These are phyloP conservation scores for Neodiprion virginianus DNA, from an alignment of 1,140 invertebrate species.

Conservation along the genomic window DNA sequence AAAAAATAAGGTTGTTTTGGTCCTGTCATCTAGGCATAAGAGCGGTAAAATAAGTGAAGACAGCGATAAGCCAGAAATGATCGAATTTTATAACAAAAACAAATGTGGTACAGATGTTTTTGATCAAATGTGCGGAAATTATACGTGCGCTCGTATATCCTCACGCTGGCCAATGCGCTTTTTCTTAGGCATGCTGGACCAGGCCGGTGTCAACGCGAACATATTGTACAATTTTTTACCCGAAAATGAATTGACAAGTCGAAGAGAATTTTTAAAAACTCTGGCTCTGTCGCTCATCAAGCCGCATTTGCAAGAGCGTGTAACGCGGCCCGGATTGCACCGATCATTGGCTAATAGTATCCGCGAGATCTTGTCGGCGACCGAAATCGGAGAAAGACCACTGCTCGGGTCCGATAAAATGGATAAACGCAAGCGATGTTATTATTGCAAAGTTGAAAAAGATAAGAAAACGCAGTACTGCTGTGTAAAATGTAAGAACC, in stretches of 20 bases:
- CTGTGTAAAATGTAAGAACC: too few relatives aligned
- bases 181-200: constrained; percentile 39
- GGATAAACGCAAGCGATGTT: too few relatives aligned
- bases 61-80: constrained; percentile 47
- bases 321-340: too few relatives aligned
- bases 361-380: too few relatives aligned
- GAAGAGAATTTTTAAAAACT: constrained; percentile 41
- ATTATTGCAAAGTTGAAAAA: too few relatives aligned
- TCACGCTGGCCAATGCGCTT: constrained; percentile 50
- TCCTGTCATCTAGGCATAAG: constrained; percentile 25
- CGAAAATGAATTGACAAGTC: constrained; percentile 38
- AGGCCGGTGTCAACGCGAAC: constrained; percentile 18
- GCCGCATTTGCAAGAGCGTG: too few relatives aligned
- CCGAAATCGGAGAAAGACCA: too few relatives aligned
- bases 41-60: constrained; percentile 26
- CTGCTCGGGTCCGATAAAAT: too few relatives aligned
- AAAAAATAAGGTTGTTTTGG: constrained; percentile 41
- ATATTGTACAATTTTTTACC: constrained; percentile 50
- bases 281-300: too few relatives aligned
- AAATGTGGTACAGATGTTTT: constrained; percentile 55
- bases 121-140: constrained; percentile 39
- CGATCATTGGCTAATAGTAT: too few relatives aligned
- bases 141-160: constrained; percentile 44
- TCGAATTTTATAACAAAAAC: constrained; percentile 44
- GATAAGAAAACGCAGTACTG: too few relatives aligned